phyloP scores from a whole-genome alignment of 1,140 invertebrate species.

The Pristionchus pacificus region DNA sequence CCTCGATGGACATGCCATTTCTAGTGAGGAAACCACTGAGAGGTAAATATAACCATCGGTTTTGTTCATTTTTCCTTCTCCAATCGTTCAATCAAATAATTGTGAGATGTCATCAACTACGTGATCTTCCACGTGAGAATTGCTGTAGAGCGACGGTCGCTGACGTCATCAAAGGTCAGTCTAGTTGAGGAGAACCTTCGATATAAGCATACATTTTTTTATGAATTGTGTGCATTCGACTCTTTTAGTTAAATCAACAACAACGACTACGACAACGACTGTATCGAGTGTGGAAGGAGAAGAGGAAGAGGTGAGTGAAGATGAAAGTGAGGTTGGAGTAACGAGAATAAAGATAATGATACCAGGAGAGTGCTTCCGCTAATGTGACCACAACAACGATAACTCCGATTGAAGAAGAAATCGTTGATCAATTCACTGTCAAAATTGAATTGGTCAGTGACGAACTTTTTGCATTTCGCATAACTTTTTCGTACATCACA shows the following conservation, averaged over 20 bases:
- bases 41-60: no score
- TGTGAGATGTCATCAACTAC: slow-evolving; percentile 26
- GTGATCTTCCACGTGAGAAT: slow-evolving; percentile 27
- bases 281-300: background rate
- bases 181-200: no score
- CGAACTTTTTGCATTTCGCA: background rate
- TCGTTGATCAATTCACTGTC: background rate
- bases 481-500: background rate
- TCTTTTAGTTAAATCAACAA: background rate
- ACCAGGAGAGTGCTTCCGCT: background rate
- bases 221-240: background rate
- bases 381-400: no score
- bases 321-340: no score
- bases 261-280: background rate
- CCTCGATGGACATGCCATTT: slow-evolving; percentile 11
- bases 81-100: no score
- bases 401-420: background rate
- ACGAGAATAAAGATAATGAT: background rate
- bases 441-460: background rate
- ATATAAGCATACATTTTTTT: no score
- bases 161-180: slow-evolving; percentile 11
- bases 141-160: slow-evolving; percentile 24
- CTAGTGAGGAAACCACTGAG: background rate
- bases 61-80: no score
- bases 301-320: background rate